Evolutionary conservation across 2,113 vertebrate species (phyloP), one percentile per base, ranked within the genome.

Genomic region (Hippocampus guttulatus): DNA sequence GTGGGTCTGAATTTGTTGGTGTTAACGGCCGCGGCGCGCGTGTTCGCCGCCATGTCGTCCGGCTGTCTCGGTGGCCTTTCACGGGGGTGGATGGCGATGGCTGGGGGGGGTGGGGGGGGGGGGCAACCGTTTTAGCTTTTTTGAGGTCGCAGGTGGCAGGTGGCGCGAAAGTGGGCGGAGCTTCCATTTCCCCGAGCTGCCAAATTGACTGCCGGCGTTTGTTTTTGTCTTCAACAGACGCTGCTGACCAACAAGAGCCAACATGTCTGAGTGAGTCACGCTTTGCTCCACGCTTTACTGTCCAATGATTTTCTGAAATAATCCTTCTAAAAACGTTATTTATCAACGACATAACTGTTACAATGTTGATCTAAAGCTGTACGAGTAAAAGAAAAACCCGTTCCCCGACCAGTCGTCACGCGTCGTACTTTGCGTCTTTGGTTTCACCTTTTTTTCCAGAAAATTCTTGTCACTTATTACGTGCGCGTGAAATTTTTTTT

Each of bases 231-330:
- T 49, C 30, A 0, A 58, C 88, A 92, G 91, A 43, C 75, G 71
- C 75, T 75, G 71, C 75, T 76, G 81, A 87, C 75, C 65, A 75
- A 62, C 77, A 71, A 47, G 49, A 81, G 75, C 9, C 87, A 90
- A 80, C 8, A 92, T 92, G 91, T 85, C 91, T 74, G 91, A 93
- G 91, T 92, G 75, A 92, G 91, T 91, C 15, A 0, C 18, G 23
- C 40, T 8, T n/a, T 38, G 11, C 25, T 27, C 14, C 23, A 1
- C 8, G 7, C 14, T 47, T 25, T 0, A 61, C 30, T 38, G 33
- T 38, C 33, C 33, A 0, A 6, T 38, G 33, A 38, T 38, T 38
- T 38, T 38, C 5, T 38, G 33, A 38, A 38, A 5, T 38, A 5
- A 7, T 38, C 47, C 47, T 20, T 18, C 5, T 5, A 18, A 5